These are phyloP conservation scores for Delphinapterus leucas DNA, from an alignment of 2,113 vertebrate species.

Conservation along the genomic window DNA sequence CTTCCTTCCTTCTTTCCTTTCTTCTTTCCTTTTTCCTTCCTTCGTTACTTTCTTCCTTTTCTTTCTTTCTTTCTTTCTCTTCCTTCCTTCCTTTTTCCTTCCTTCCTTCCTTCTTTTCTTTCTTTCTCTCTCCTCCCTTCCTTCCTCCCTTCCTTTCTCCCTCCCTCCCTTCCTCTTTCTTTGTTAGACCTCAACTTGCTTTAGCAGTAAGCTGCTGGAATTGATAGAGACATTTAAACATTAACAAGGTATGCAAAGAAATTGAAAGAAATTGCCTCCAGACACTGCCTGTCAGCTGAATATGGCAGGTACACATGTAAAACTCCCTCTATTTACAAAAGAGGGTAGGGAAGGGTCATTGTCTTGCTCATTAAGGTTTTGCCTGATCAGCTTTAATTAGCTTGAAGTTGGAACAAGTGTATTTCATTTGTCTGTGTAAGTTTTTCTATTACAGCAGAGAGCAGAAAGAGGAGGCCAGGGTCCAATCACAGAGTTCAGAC, in stretches of 20 bases:
- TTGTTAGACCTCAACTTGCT: neutral
- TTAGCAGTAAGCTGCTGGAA: neutral
- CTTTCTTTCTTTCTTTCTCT: fast-evolving
- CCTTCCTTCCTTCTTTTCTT: neutral
- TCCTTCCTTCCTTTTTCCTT: neutral
- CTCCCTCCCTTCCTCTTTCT: fast-evolving
- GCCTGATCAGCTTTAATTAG: slow-evolving; percentile 72
- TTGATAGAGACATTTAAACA: slow-evolving; percentile 35
- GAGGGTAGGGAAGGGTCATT: slow-evolving; percentile 17
- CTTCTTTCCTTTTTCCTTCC: neutral
- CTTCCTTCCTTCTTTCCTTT: fast-evolving
- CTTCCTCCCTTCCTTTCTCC: fast-evolving
- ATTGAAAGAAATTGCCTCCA: slow-evolving; percentile 43
- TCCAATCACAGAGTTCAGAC: neutral
- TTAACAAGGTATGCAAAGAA: slow-evolving; percentile 3
- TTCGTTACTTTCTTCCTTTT: fast-evolving
- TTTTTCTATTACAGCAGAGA: neutral
- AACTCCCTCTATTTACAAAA: slow-evolving; percentile 53
- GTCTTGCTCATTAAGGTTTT: slow-evolving; percentile 60
- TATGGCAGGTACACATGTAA: slow-evolving; percentile 44
- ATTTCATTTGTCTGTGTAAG: slow-evolving; percentile 59
- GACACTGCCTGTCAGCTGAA: slow-evolving; percentile 30
- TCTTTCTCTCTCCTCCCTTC: fast-evolving
- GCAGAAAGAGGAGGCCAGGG: neutral
- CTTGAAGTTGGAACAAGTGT: slow-evolving; percentile 45